Conservation (phyloP, 2,888 invertebrate species). For the Orgyia antiqua region DNA sequence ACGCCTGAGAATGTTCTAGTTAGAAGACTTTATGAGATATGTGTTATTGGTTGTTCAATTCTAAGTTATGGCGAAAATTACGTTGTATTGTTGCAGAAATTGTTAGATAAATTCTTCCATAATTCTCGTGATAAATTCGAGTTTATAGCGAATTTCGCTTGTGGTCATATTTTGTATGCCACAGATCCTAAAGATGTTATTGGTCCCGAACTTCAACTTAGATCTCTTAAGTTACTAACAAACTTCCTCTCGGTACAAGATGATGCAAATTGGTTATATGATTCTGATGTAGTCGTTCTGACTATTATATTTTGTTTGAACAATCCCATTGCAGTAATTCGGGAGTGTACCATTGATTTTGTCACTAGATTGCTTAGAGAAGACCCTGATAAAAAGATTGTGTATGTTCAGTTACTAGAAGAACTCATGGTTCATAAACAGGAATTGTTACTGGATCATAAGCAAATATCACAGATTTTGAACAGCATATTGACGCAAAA, state of each 20-base stretch:
- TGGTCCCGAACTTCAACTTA: constrained; percentile 69
- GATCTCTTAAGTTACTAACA: constrained; percentile 62
- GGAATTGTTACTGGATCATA: constrained; percentile 82
- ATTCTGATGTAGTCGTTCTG: constrained; percentile 68
- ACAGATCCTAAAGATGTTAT: constrained; percentile 59
- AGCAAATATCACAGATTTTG: constrained; percentile 81
- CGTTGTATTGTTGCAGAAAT: constrained; percentile 54
- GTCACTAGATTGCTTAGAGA: constrained; percentile 52
- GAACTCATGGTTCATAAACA: constrained; percentile 67
- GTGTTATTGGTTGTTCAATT: constrained; percentile 66
- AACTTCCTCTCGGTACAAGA: constrained; percentile 46
- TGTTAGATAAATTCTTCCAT: constrained; percentile 64
- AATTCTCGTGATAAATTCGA: constrained; percentile 66
- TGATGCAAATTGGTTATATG: constrained; percentile 49
- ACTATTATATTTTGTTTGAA: constrained; percentile 76
- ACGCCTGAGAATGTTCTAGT: constrained; percentile 54
- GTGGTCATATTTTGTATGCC: constrained; percentile 64
- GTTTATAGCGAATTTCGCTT: constrained; percentile 77
- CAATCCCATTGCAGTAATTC: constrained; percentile 72
- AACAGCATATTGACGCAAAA: constrained; percentile 79
- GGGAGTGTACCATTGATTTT: constrained; percentile 76
- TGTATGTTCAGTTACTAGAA: constrained; percentile 63
- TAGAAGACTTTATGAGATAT: constrained; percentile 63
- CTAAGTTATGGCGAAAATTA: constrained; percentile 53
- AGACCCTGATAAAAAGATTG: constrained; percentile 44